These are phyloP conservation scores for Chaenogobius annularis DNA, from an alignment of 2,113 vertebrate species.

Conservation along the genomic window DNA sequence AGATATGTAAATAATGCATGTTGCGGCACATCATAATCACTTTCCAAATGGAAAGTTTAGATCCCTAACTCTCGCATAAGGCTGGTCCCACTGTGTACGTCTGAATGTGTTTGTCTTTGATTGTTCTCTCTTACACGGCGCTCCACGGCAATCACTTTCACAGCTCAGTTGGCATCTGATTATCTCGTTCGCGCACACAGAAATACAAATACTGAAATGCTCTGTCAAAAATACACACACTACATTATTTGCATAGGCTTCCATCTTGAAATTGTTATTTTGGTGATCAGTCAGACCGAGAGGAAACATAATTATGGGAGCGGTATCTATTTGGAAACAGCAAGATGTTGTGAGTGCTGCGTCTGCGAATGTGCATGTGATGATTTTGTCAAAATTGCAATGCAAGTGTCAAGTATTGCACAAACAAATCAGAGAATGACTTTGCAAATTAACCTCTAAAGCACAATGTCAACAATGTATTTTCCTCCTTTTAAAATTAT, in stretches of 20 bases:
- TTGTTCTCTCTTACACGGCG: constrained; percentile 53
- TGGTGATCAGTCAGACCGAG: constrained; percentile 60
- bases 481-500: neutral
- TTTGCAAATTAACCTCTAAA: constrained; percentile 26
- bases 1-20: constrained; percentile 13
- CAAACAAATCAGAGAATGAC: constrained; percentile 18
- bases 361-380: constrained; percentile 19
- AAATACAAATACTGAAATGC: constrained; percentile 49
- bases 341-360: constrained; percentile 30
- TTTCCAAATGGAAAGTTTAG: constrained; percentile 44
- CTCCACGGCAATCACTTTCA: constrained; percentile 67
- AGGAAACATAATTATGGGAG: constrained; percentile 62
- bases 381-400: constrained; percentile 25
- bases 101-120: constrained; percentile 48
- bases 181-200: constrained; percentile 56
- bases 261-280: constrained; percentile 64
- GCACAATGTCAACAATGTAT: neutral
- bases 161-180: constrained; percentile 69
- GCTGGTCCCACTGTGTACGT: constrained; percentile 18
- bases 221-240: constrained; percentile 36
- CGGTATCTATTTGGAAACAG: constrained; percentile 50
- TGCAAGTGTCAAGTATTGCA: constrained; percentile 13
- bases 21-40: constrained; percentile 43
- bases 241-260: constrained; percentile 57
- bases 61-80: constrained; percentile 39